Conservation (phyloP, 2,797 vertebrate genomes). For the Falco columbarius region DNA sequence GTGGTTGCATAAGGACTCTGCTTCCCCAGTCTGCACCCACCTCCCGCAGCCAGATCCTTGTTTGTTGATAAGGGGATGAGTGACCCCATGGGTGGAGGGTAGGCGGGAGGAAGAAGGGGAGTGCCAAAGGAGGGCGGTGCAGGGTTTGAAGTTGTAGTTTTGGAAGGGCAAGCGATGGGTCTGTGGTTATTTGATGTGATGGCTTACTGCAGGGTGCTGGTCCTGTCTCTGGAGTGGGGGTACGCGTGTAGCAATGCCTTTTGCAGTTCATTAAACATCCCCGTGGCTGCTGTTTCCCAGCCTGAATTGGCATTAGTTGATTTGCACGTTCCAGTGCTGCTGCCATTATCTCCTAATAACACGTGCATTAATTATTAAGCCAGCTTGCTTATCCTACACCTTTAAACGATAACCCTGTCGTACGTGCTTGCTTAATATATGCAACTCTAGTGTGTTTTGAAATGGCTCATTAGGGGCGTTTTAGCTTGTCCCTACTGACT, state of each 20-base stretch:
- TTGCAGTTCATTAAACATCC: not conserved
- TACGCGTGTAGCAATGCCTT: not conserved
- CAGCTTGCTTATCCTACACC: not conserved
- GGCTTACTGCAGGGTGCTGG: not conserved
- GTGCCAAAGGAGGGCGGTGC: fast-evolving
- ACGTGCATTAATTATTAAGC: not conserved
- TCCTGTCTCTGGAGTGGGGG: not conserved
- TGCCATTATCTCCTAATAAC: slow-evolving; percentile 6
- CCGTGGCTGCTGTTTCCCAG: not conserved
- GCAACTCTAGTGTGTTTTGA: not conserved
- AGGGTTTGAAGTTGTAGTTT: fast-evolving
- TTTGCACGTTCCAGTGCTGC: not conserved
- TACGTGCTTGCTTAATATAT: not conserved
- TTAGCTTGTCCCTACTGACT: not conserved
- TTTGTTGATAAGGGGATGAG: not conserved
- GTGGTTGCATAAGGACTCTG: not conserved
- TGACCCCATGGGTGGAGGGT: fast-evolving
- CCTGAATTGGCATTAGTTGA: not conserved
- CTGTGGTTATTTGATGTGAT: not conserved
- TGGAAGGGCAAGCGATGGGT: not conserved
- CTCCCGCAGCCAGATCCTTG: not conserved
- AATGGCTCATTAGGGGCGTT: not conserved
- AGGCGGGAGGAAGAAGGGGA: not conserved
- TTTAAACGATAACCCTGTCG: not conserved
- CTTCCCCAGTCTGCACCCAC: not conserved